Base-by-base conservation (phyloP, 30 jellyfish, hydroid and myxozoan genomes). In the Pelagia noctiluca region DNA sequence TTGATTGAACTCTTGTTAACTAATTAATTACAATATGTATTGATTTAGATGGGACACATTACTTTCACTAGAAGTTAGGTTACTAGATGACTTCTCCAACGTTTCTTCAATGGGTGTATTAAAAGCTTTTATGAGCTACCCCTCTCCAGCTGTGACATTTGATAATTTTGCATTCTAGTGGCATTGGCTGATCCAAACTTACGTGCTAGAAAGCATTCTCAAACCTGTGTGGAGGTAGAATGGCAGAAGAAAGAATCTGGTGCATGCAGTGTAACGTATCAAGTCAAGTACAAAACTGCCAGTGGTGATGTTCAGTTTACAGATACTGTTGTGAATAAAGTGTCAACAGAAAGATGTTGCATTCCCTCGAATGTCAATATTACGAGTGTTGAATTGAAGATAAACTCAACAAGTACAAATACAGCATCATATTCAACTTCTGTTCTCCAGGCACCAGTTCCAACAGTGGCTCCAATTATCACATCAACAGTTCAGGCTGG, bases 231-330 rank as follows among this genome's bases (percentile, higher is more conserved):
- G 12, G 68, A 52, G 21, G 68, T 52, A 3, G 30, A 52, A 19
- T 52, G 68, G 68, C 28, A 52, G 68, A 52, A 52, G 26, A 52
- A 19, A 52, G 28, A 52, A 52, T 8, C 68, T 19, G 68, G 68
- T 52, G 30, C 21, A 5, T 52, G 68, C 68, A 52, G 26, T 52
- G 68, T 52, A 3, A 52, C 68, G 21, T 52, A 52, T 19, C 16
- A 25, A 10, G 68, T 52, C 28, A 52, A 19, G 7, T 52, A 10
- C 26, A 52, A 52, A 52, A 30, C 16, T 19, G 7, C 12, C 16
- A 52, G 26, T 52, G 68, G 68, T 10, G 2, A 25, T 4, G 68
- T 52, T 19, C 68, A 19, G 12, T 52, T 10, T 19, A 52, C 68
- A 3, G 21, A 8, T 19, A 19, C 26, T 52, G 68, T 10, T 10